Percentiles rank a stretch among this genome's conserved stretches.
These are phyloP conservation scores for Fopius arisanus DNA, from an alignment of 1,140 invertebrate genomes.

Conservation along the genomic window DNA sequence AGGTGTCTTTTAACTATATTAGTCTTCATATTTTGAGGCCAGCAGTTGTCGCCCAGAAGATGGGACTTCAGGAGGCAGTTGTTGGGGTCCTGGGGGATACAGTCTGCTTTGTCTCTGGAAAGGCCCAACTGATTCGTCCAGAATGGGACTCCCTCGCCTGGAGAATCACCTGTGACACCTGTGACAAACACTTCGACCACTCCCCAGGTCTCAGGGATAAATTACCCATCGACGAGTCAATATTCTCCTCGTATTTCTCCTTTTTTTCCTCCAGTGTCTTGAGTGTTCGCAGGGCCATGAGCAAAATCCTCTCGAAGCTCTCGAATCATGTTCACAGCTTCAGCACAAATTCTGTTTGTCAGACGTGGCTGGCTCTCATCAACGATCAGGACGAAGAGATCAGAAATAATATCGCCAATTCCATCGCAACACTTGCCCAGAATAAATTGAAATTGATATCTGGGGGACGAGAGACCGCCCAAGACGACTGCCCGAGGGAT, in stretches of 20 bases:
- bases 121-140: slow-evolving; percentile 44
- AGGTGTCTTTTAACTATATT: slow-evolving; percentile 46
- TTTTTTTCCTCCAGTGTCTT: slow-evolving; percentile 42
- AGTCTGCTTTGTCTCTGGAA: slow-evolving; percentile 50
- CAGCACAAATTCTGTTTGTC: slow-evolving; percentile 50
- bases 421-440: slow-evolving; percentile 49
- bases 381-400: slow-evolving; percentile 52
- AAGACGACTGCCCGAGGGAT: slow-evolving; percentile 44
- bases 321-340: slow-evolving; percentile 61
- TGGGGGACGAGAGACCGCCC: slow-evolving; percentile 17
- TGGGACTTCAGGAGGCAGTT: slow-evolving; percentile 45
- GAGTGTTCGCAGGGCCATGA: slow-evolving; percentile 48
- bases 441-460: slow-evolving; percentile 47
- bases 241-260: slow-evolving; percentile 31
- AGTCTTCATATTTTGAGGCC: slow-evolving; percentile 47
- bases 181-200: slow-evolving; percentile 39
- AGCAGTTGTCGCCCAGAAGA: slow-evolving; percentile 41
- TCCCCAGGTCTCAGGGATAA: background rate
- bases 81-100: slow-evolving; percentile 47
- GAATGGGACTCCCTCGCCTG: slow-evolving; percentile 43
- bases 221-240: slow-evolving; percentile 33
- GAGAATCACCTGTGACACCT: slow-evolving; percentile 50
- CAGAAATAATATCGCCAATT: slow-evolving; percentile 49
- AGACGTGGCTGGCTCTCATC: slow-evolving; percentile 56
- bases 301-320: slow-evolving; percentile 50